Evolutionary conservation across 2,113 vertebrate genomes (phyloP).

Genomic region (Turdus rufiventris): DNA sequence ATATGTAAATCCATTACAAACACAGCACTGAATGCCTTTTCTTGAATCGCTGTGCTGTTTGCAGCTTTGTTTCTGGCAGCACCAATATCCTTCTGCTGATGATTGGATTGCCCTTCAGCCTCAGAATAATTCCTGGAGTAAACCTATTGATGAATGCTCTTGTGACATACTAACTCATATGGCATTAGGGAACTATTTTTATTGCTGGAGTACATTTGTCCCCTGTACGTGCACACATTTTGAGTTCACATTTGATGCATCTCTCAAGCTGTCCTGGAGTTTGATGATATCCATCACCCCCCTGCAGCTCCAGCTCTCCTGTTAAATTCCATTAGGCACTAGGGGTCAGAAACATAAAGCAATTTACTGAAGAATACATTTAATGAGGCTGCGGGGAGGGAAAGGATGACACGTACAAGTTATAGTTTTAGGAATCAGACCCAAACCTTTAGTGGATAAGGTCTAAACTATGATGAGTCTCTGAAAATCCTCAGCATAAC

Average conservation of each 20-base stretch:
- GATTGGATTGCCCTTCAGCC: not conserved
- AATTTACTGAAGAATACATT: not conserved
- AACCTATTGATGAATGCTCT: conserved; percentile 20
- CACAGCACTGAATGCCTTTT: not conserved
- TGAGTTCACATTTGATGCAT: not conserved
- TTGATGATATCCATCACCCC: not conserved
- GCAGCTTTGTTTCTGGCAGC: conserved; percentile 51
- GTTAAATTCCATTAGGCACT: conserved; percentile 29
- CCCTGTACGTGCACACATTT: not conserved
- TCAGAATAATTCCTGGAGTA: not conserved
- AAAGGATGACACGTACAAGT: not conserved
- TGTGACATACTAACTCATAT: not conserved
- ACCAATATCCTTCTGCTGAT: not conserved
- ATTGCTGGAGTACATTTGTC: not conserved
- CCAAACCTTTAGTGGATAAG: not conserved
- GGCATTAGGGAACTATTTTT: not conserved
- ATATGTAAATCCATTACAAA: conserved; percentile 32
- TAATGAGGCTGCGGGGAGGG: not conserved
- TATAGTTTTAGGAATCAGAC: not conserved
- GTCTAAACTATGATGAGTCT: not conserved
- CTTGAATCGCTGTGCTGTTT: not conserved
- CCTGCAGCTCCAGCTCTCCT: not conserved
- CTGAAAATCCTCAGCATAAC: not conserved
- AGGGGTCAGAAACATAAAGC: conserved; percentile 1
- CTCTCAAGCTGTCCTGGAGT: not conserved